Base-by-base conservation (phyloP, 1,140 invertebrate genomes). In the Caenorhabditis inopinata region DNA sequence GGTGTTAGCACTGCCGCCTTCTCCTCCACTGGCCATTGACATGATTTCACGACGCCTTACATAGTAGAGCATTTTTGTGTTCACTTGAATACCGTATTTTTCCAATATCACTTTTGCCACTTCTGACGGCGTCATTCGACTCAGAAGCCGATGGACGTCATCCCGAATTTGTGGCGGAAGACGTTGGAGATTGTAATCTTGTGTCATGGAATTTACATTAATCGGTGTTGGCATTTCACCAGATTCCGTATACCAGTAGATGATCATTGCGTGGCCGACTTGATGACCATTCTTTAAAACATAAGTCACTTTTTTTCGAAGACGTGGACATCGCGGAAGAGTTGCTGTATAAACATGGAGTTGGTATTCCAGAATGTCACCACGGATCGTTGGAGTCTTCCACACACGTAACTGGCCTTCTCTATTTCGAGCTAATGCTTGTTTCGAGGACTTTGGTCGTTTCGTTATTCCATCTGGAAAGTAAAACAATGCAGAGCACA, bases 261-360 rank as follows among this genome's bases (percentile, higher is more conserved):
- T 38, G n/a, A 80, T 76, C 79, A 80, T 51, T 7, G 73, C 47
- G 18, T 75, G 14, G 16, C 79, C 79, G 32, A 42, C n/a, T 35
- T 58, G 76, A 42, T 48, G 29, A n/a, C 38, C 73, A 74, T 80
- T 73, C 68, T 76, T 80, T 48, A 51, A 35, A 12, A 58, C 29
- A 29, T 75, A 74, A 9, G 29, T 48, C 14, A 75, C 74, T 18
- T 79, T 74, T 18, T 80, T 80, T 14, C 73, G 75, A 11, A 80
- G 79, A 29, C 79, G 45, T n/a, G 68, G 68, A 46, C 79, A 80
- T 35, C 79, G 45, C 47, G 79, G 79, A 25, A 80, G 73, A 45
- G 73, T 74, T 0, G 79, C 79, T 16, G 45, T 48, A 49, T 80
- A 80, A 12, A 80, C 51, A 21, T 74, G 68, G 7, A 80, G 68